phyloP scores from a whole-genome alignment of 1,140 invertebrate genomes.

The Hyphantria cunea region DNA sequence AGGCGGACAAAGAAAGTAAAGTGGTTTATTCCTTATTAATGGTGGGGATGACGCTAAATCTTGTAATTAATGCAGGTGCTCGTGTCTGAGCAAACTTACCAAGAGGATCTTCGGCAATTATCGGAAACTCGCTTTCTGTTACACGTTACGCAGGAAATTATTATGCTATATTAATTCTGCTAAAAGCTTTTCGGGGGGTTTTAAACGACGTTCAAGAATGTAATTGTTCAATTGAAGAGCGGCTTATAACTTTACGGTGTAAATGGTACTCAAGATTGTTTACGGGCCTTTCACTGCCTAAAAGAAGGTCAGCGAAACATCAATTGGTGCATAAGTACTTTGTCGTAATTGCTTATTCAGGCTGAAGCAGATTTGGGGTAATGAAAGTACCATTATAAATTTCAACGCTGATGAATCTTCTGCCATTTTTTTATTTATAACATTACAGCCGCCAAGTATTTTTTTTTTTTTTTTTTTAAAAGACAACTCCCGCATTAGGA shows the following conservation, averaged over 20 bases:
- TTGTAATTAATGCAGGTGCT: slow-evolving; percentile 76
- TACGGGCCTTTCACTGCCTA: slow-evolving; percentile 16
- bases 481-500: no score
- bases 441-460: no score
- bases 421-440: no score
- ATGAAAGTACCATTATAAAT: no score
- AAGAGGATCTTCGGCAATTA: slow-evolving; percentile 56
- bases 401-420: no score
- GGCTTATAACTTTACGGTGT: slow-evolving; percentile 31
- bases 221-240: slow-evolving; percentile 38
- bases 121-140: slow-evolving; percentile 58
- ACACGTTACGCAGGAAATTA: slow-evolving; percentile 53
- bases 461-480: no score
- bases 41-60: slow-evolving; percentile 67
- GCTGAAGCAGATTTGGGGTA: no score
- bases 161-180: slow-evolving; percentile 56
- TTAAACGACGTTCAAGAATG: slow-evolving; percentile 39
- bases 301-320: slow-evolving; percentile 24
- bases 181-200: slow-evolving; percentile 44
- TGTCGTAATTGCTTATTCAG: slow-evolving; percentile 11
- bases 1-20: slow-evolving; percentile 54
- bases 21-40: slow-evolving; percentile 69
- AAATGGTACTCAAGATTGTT: slow-evolving; percentile 21
- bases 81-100: slow-evolving; percentile 47
- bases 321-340: slow-evolving; percentile 18